phyloP scores from a whole-genome alignment of 2,113 vertebrate species.

The Sitta europaea region DNA sequence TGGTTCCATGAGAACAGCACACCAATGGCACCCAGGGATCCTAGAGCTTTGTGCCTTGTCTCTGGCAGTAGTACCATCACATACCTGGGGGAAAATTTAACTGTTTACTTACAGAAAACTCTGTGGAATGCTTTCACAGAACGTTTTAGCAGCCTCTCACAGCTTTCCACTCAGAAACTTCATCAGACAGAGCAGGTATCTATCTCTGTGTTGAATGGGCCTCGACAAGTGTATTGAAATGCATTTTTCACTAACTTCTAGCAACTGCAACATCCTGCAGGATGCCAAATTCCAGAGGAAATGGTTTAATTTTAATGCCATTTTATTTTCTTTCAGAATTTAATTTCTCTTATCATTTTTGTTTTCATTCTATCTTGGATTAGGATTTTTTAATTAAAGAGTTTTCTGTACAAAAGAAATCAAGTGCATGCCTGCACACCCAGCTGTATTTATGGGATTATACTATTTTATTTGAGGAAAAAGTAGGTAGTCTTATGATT shows the following conservation, averaged over 20 bases:
- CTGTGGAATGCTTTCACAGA: neutral
- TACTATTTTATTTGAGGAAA: neutral
- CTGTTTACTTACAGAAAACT: neutral
- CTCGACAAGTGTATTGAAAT: neutral
- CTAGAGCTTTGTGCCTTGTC: neutral
- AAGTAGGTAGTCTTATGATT: constrained; percentile 34
- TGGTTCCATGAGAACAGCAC: neutral
- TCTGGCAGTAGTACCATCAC: neutral
- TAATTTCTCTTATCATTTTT: neutral
- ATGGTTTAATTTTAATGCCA: neutral
- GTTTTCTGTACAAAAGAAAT: neutral
- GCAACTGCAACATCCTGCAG: neutral
- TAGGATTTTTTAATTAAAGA: constrained; percentile 43
- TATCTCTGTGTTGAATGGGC: neutral
- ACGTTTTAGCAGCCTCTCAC: neutral
- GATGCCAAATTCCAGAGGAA: neutral
- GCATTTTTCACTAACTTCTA: neutral
- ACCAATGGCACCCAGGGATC: too few species aligned
- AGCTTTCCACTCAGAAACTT: neutral
- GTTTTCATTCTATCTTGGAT: constrained; percentile 36
- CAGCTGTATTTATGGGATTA: constrained; percentile 39
- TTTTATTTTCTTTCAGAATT: constrained; percentile 2
- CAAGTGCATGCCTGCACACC: neutral
- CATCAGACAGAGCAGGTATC: neutral
- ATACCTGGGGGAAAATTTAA: neutral